Base-by-base conservation (phyloP, 2,888 invertebrate species). In the Osmoderma eremita region DNA sequence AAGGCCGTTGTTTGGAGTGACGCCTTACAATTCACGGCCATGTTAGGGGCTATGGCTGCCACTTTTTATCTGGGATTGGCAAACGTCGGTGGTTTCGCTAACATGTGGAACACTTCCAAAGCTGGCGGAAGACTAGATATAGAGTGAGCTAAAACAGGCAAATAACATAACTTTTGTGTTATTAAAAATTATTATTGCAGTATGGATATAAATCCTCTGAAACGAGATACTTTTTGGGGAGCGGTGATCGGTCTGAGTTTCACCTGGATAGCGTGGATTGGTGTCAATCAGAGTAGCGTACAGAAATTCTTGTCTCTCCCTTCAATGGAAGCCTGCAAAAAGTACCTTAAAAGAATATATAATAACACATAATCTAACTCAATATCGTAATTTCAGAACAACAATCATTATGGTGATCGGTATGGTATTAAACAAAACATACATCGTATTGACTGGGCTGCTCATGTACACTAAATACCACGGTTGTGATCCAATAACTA, bases 1-100 rank as follows among this genome's bases (percentile, higher is more conserved):
- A 83, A 88, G 76, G 90, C 89, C 1, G 88, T 90, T 1, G 87
- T 90, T 3, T 88, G 88, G 81, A 87, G 89, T 1, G 86, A 86
- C 69, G 82, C 84, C 1, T 77, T 86, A 54, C 88, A 89, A 63
- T 85, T 88, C 41, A 80, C 86, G n/a, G 85, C 88, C 0, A 84
- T 84, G 68, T 74, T 83, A 20, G 83, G 84, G 0, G 86, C 87
- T 15, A 78, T 84, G 42, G 63, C 87, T 8, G 82, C 85, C 0
- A 77, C 88, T n/a, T 84, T 87, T 39, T 82, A 85, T 18, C 83
- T 88, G 3, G 88, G 88, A 0, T 70, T 86, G 18, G 82, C 82
- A 0, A 75, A 78, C 5, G 78, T 80, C n/a, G 88, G 87, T 61
- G 87, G 88, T 0, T 72, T 88, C 10, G 81, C 82, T 0, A 82